Conservation (phyloP, 2,888 invertebrate genomes). For the Imbricaverruca yamaguchii region DNA sequence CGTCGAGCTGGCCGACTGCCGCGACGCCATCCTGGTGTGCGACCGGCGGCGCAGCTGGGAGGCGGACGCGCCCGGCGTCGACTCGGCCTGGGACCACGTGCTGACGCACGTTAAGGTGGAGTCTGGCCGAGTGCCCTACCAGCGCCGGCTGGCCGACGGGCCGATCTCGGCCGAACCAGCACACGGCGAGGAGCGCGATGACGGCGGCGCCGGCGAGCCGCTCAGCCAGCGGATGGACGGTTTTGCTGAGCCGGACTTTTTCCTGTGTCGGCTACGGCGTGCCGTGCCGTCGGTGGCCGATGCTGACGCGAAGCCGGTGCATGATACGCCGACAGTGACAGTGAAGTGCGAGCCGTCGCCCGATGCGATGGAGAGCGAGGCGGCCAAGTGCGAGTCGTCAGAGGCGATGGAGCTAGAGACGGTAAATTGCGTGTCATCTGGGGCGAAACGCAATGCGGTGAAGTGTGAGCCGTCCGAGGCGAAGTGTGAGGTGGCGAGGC, state of each 20-base stretch:
- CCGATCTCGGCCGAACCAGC: slow-evolving; percentile 33
- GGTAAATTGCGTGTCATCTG: too few relatives aligned
- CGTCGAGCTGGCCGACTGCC: slow-evolving; percentile 64
- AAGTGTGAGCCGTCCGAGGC: not conserved
- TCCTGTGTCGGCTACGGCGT: not conserved
- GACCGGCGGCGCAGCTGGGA: slow-evolving; percentile 73
- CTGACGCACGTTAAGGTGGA: slow-evolving; percentile 79
- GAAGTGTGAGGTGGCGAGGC: not conserved
- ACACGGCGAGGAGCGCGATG: not conserved
- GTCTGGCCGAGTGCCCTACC: slow-evolving; percentile 59
- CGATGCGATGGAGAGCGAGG: not conserved
- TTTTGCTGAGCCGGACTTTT: not conserved
- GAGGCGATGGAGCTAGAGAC: not conserved
- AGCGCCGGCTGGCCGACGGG: slow-evolving; percentile 36
- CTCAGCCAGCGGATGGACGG: not conserved
- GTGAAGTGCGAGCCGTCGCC: too few relatives aligned
- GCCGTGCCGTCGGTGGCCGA: not conserved
- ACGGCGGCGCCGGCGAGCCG: not conserved
- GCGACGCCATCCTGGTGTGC: slow-evolving; percentile 71
- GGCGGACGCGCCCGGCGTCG: slow-evolving; percentile 38
- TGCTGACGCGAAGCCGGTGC: not conserved
- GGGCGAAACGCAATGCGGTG: not conserved
- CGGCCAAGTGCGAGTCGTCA: not conserved
- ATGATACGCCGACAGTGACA: too few relatives aligned
- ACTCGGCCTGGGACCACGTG: slow-evolving; percentile 43